Conservation (phyloP, 2,888 invertebrate species). For the Nowickia ferox region DNA sequence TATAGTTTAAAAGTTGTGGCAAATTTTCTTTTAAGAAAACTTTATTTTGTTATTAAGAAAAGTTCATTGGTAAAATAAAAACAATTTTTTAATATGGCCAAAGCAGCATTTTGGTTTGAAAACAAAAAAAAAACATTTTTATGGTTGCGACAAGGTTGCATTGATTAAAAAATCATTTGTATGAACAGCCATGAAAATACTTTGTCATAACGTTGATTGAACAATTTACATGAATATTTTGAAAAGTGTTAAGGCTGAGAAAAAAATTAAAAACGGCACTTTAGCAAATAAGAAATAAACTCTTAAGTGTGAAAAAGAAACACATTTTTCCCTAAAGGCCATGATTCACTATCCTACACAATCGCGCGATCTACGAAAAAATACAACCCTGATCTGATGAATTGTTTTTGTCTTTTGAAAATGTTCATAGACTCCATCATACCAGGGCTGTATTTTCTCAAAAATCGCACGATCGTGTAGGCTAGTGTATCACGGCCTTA, state of each 20-base stretch:
- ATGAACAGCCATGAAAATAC: slow-evolving; percentile 4
- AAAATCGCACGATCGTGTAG: too few relatives aligned
- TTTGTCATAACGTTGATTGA: neutral
- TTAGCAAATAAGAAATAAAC: neutral
- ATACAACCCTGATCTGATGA: too few relatives aligned
- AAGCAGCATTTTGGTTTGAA: slow-evolving; percentile 5
- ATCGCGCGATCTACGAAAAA: too few relatives aligned
- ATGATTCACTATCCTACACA: too few relatives aligned
- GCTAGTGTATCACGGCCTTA: too few relatives aligned
- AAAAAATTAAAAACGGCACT: neutral
- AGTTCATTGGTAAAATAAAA: slow-evolving; percentile 28
- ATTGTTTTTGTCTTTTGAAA: too few relatives aligned
- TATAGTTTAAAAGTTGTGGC: slow-evolving; percentile 1
- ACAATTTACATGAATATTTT: neutral
- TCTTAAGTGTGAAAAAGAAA: neutral
- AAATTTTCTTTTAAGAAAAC: slow-evolving; percentile 37
- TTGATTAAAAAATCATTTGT: slow-evolving; percentile 45
- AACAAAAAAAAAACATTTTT: neutral
- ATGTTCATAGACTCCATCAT: too few relatives aligned
- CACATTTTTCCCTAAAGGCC: too few relatives aligned
- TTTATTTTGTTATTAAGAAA: slow-evolving; percentile 25
- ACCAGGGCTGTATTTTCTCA: too few relatives aligned
- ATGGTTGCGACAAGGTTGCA: slow-evolving; percentile 39
- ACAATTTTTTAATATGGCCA: slow-evolving; percentile 9
- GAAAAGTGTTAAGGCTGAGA: neutral